Base-by-base conservation (phyloP, 92 coral and sea anemone genomes). In the Porites cylindrica region DNA sequence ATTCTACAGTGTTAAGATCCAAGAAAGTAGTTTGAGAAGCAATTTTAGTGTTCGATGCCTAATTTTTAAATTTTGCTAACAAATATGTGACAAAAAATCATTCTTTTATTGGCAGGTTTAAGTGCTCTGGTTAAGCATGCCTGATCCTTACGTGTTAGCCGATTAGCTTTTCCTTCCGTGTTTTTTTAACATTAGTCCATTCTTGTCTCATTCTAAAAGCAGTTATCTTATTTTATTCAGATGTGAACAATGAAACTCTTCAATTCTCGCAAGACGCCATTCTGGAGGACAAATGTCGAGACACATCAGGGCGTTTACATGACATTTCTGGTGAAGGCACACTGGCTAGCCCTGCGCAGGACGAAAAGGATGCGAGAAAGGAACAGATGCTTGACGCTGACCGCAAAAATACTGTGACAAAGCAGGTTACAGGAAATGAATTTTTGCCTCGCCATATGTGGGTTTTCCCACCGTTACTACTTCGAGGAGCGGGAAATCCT, bases 371-470 rank as follows among this genome's bases (percentile, higher is more conserved):
- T 52, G 59, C 76, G 8, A 80, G 65, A 68, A 56, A 53, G 12
- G 64, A 51, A 52, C 83, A 50, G 51, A 79, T 65, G 47, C 51
- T 51, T 56, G 65, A 66, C 18, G 10, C 75, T 7, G 20, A 51
- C 50, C 29, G 24, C 21, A 67, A 23, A 8, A 14, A 6, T 21
- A 14, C 64, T 51, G 10, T 63, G 13, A 67, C 70, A 21, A 74
- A 70, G 38, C 65, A 51, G 18, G 13, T 69, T 17, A 32, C 56
- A 64, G 61, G 65, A 18, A 71, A 70, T 59, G 60, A 43, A 11
- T 2, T 70, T 10, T 11, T 71, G 18, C 86, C 86, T 12, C 86
- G 53, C 43, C 75, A 70, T 16, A 62, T 82, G 86, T 82, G 75
- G 19, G 70, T 70, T 26, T 59, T 82, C 14, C 86, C 86, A 71